Evolutionary conservation across 2,888 invertebrate genomes (phyloP).

Genomic region (Sphaerophoria rueppellii): DNA sequence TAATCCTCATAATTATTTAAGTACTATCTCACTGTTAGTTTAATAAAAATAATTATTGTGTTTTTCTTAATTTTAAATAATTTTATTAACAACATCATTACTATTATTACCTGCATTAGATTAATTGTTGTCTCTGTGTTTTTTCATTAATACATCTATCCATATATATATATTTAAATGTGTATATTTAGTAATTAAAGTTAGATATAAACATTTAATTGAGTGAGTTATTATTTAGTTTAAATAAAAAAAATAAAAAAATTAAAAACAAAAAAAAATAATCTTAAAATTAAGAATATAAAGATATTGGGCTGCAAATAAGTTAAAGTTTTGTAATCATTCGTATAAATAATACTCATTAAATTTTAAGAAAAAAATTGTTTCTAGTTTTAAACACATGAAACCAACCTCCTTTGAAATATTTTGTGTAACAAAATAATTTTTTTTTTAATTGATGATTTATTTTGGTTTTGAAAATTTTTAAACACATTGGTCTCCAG

Average conservation of each 20-base stretch:
- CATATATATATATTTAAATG: slow-evolving; percentile 28
- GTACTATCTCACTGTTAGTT: slow-evolving; percentile 28
- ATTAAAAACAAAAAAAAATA: slow-evolving; percentile 11
- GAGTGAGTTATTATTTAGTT: slow-evolving; percentile 72
- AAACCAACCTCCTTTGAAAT: slow-evolving; percentile 58
- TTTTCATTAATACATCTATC: slow-evolving; percentile 41
- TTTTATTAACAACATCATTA: slow-evolving; percentile 40
- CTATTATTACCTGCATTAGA: slow-evolving; percentile 73
- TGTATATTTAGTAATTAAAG: slow-evolving; percentile 51
- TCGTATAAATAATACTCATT: slow-evolving; percentile 1
- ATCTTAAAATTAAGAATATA: slow-evolving; percentile 14
- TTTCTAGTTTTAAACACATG: slow-evolving; percentile 41
- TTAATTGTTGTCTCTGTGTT: slow-evolving; percentile 71
- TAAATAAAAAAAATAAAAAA: slow-evolving; percentile 40
- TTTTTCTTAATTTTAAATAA: slow-evolving; percentile 19
- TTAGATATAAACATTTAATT: slow-evolving; percentile 66
- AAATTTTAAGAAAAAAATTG: slow-evolving; percentile 4
- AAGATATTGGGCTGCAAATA: slow-evolving; percentile 58
- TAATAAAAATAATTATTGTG: slow-evolving; percentile 4
- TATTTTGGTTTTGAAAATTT: slow-evolving; percentile 27
- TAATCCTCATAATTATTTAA: slow-evolving; percentile 46
- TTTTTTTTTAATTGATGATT: slow-evolving; percentile 31
- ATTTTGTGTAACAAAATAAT: slow-evolving; percentile 48
- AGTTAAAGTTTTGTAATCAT: slow-evolving; percentile 52
- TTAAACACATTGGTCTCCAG: slow-evolving; percentile 76